These are phyloP conservation scores for Drosophila longiperda DNA, from an alignment of 2,888 invertebrate genomes.

Conservation along the genomic window DNA sequence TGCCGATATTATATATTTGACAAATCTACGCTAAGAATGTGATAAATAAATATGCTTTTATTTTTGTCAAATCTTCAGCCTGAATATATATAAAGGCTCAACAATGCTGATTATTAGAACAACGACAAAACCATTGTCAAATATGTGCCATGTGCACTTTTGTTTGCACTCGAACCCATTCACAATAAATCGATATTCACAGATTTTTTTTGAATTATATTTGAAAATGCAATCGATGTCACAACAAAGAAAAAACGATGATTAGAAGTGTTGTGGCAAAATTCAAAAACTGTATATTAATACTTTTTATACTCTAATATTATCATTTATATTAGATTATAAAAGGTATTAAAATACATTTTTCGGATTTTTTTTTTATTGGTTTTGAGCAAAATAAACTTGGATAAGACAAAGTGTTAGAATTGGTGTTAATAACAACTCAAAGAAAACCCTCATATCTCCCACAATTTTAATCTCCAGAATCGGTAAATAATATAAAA, in stretches of 20 bases:
- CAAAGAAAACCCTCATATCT: background rate
- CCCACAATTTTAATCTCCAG: background rate
- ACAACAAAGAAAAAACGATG: slow-evolving; percentile 19
- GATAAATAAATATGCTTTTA: background rate
- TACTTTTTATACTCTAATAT: slow-evolving; percentile 4
- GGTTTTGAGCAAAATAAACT: too few species aligned
- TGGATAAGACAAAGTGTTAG: background rate
- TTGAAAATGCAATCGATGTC: slow-evolving; percentile 56
- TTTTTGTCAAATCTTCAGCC: background rate
- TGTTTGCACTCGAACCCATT: slow-evolving; percentile 8
- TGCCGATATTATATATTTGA: background rate
- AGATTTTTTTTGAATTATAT: slow-evolving; percentile 49
- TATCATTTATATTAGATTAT: background rate
- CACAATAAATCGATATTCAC: slow-evolving; percentile 52
- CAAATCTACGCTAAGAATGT: background rate
- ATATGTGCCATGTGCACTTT: slow-evolving; percentile 2
- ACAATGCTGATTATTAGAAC: background rate
- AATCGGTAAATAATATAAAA: background rate
- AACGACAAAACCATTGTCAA: slow-evolving; percentile 10
- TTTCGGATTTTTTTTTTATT: background rate
- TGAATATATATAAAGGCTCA: background rate
- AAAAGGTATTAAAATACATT: slow-evolving; percentile 30
- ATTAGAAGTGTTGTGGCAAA: slow-evolving; percentile 50
- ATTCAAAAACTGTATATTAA: slow-evolving; percentile 27
- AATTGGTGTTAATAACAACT: background rate